phyloP scores from a whole-genome alignment of 2,888 invertebrate species.

The Dascillus cervinus region DNA sequence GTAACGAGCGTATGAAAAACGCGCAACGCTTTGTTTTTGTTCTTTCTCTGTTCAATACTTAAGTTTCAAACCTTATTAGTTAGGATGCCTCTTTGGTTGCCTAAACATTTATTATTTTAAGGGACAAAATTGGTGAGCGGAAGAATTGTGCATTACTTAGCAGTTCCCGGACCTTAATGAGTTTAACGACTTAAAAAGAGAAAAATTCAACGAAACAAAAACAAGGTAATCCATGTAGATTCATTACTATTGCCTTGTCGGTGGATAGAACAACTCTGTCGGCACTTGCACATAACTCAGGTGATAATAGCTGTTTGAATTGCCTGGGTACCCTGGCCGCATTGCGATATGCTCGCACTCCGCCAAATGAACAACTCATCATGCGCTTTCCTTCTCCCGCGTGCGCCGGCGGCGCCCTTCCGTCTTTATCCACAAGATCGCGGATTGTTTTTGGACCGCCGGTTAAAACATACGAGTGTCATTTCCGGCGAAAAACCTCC shows the following conservation, averaged over 20 bases:
- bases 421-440: slow-evolving; percentile 30
- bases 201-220: too few relatives aligned
- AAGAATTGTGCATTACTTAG: too few relatives aligned
- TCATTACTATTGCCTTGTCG: slow-evolving; percentile 36
- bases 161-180: too few relatives aligned
- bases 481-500: slow-evolving; percentile 29
- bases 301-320: slow-evolving; percentile 43
- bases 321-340: slow-evolving; percentile 37
- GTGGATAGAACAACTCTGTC: slow-evolving; percentile 41
- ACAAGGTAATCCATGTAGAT: slow-evolving; percentile 36
- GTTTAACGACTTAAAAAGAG: too few relatives aligned
- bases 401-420: slow-evolving; percentile 18
- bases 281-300: slow-evolving; percentile 41
- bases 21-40: too few relatives aligned
- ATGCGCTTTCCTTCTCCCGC: slow-evolving; percentile 30
- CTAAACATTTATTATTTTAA: too few relatives aligned
- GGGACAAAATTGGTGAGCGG: too few relatives aligned
- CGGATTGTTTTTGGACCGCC: slow-evolving; percentile 39
- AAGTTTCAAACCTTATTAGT: too few relatives aligned
- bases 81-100: too few relatives aligned
- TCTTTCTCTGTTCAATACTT: too few relatives aligned
- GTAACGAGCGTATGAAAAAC: too few relatives aligned
- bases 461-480: slow-evolving; percentile 34
- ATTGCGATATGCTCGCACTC: slow-evolving; percentile 41
- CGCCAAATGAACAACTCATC: slow-evolving; percentile 41